These are phyloP conservation scores for Triplophysa tibetana DNA, from an alignment of 2,113 vertebrate genomes.

Conservation along the genomic window DNA sequence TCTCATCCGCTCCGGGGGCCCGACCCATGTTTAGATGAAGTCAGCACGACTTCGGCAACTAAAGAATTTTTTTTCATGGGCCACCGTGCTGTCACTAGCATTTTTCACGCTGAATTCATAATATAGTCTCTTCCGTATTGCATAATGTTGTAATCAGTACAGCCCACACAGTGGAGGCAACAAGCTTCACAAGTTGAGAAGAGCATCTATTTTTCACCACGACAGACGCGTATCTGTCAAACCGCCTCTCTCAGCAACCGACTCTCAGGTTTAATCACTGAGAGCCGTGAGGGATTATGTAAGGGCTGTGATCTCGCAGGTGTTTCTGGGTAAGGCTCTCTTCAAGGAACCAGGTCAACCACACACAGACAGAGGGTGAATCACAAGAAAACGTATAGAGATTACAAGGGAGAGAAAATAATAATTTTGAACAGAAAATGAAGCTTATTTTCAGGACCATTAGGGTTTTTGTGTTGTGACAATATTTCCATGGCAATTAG, in stretches of 20 bases:
- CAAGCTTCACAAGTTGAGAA: slow-evolving; percentile 22
- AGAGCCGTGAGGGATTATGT: slow-evolving; percentile 25
- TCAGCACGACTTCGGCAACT: slow-evolving; percentile 30
- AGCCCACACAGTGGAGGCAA: slow-evolving; percentile 20
- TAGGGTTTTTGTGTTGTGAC: neutral
- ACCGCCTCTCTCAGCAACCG: slow-evolving; percentile 16
- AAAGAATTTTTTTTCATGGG: slow-evolving; percentile 21
- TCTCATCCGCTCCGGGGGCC: slow-evolving; percentile 32
- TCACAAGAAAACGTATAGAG: neutral
- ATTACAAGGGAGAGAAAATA: neutral
- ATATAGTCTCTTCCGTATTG: slow-evolving; percentile 21
- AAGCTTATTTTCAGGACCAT: neutral
- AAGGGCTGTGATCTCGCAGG: slow-evolving; percentile 19
- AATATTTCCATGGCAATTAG: neutral
- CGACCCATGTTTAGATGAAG: slow-evolving; percentile 21
- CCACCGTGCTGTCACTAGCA: slow-evolving; percentile 34
- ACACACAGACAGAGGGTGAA: slow-evolving; percentile 1
- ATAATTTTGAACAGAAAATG: neutral
- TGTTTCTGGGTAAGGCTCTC: slow-evolving; percentile 13
- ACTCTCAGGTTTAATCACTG: slow-evolving; percentile 37
- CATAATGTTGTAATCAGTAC: slow-evolving; percentile 37
- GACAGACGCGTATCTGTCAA: slow-evolving; percentile 39
- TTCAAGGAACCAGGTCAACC: slow-evolving; percentile 4
- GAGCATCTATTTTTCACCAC: slow-evolving; percentile 34
- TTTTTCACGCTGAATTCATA: slow-evolving; percentile 24